Base-by-base conservation (phyloP, 2,113 vertebrate genomes). In the Alaudala cheleensis region DNA sequence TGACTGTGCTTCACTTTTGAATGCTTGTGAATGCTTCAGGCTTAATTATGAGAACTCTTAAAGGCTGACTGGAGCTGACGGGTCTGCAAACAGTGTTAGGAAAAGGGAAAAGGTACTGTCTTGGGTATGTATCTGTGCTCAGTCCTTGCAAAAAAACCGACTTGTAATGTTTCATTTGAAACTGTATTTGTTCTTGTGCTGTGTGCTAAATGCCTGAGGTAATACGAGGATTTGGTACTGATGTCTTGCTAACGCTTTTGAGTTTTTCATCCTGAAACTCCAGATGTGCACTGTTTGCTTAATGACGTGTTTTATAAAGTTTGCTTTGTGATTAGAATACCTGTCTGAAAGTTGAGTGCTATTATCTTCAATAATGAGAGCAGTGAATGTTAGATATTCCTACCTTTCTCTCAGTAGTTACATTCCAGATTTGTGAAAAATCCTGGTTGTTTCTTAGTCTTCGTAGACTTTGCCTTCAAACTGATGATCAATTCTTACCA, bases 321-420 rank as follows among this genome's bases (percentile, higher is more conserved):
- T 82, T 88, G 42, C 19, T 81, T 87, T 78, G 40, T 78, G 86
- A 56, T 93, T 90, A 45, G 23, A 90, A 81, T 94, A 81, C 34
- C 91, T 95, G 42, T 58, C 53, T 91, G 86, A 23, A 81, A 77
- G 56, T 54, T 96, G 58, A 65, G 57, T 62, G n/a, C 72, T 82
- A 42, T 90, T 95, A 90, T 93, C 95, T 88, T 85, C 69, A 94
- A 25, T 94, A 70, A 39, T 94, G 64, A 87, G 67, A 47, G 49
- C 42, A 44, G 29, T 56, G 16, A 88, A 53, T 62, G 57, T 34
- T 61, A 73, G 47, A 14, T 86, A 81, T 96, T 97, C 88, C 91
- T 95, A n/a, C 56, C 62, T 90, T 78, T 92, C 56, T 92, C 67
- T 85, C 80, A 90, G 91, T 54, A 88, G 65, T 86, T 93, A 29